Percentiles rank a stretch among this genome's conserved stretches.
These are phyloP conservation scores for Arothron firmamentum DNA, from an alignment of 2,113 vertebrate species.

Conservation along the genomic window DNA sequence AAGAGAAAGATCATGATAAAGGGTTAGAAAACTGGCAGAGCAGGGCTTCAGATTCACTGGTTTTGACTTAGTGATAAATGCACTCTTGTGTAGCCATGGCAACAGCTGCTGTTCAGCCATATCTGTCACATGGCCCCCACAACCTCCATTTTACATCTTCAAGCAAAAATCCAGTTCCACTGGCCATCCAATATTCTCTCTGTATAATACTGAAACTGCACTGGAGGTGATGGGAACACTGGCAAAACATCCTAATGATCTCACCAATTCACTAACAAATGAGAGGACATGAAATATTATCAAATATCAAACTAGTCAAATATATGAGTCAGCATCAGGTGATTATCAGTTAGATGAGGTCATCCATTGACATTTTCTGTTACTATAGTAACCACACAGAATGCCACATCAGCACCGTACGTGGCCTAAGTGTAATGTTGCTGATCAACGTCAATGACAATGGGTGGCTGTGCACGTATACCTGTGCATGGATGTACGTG, in stretches of 20 bases:
- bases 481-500: slow-evolving; percentile 14
- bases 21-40: slow-evolving; percentile 4
- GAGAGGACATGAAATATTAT: not conserved
- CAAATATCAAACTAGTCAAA: not conserved
- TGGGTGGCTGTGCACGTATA: not conserved
- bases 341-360: too few relatives aligned
- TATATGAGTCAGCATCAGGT: not conserved
- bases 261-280: too few relatives aligned
- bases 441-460: slow-evolving; percentile 29
- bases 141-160: too few relatives aligned
- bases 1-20: not conserved
- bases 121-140: slow-evolving; percentile 21
- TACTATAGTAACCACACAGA: slow-evolving; percentile 29
- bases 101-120: slow-evolving; percentile 58
- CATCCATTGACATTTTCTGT: slow-evolving; percentile 1
- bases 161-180: not conserved
- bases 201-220: too few relatives aligned
- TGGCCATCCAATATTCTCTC: not conserved
- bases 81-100: slow-evolving; percentile 56
- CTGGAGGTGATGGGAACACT: too few relatives aligned
- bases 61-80: slow-evolving; percentile 25
- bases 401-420: slow-evolving; percentile 33
- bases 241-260: too few relatives aligned
- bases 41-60: slow-evolving; percentile 8
- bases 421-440: slow-evolving; percentile 15